Conservation (phyloP, 2,797 vertebrate genomes). For the Tangara arthus region DNA sequence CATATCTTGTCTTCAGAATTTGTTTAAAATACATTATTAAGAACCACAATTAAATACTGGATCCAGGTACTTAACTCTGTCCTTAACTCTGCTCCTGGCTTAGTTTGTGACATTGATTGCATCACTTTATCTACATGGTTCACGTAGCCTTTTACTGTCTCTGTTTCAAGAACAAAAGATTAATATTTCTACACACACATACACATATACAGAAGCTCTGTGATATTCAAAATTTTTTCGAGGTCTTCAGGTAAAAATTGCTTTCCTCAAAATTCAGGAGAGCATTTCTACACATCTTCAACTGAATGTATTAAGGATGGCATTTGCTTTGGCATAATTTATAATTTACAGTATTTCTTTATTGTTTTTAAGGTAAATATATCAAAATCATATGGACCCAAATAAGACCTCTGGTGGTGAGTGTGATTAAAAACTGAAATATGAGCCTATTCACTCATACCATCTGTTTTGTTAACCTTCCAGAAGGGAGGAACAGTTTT, state of each 20-base stretch:
- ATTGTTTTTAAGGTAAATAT: conserved; percentile 3
- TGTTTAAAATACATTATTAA: background rate
- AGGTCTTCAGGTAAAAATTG: background rate
- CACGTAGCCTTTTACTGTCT: background rate
- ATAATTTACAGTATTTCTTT: background rate
- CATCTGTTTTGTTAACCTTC: conserved; percentile 46
- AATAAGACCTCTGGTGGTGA: background rate
- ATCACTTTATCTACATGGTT: background rate
- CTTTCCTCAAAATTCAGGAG: background rate
- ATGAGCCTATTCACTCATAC: conserved; percentile 11
- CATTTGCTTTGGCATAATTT: background rate
- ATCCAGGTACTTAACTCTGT: background rate
- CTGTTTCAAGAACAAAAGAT: background rate
- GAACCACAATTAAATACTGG: background rate
- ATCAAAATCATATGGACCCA: background rate
- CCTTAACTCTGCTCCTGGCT: background rate
- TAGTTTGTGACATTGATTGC: background rate
- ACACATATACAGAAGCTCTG: background rate
- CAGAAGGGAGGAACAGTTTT: conserved; percentile 33
- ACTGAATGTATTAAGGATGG: background rate
- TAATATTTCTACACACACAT: background rate
- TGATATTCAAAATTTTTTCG: background rate
- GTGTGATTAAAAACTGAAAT: conserved; percentile 48
- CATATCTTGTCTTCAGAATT: background rate
- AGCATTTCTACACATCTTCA: background rate